Evolutionary conservation across 2,797 vertebrate species (phyloP).

Genomic region (Melanotaenia trifasciata): DNA sequence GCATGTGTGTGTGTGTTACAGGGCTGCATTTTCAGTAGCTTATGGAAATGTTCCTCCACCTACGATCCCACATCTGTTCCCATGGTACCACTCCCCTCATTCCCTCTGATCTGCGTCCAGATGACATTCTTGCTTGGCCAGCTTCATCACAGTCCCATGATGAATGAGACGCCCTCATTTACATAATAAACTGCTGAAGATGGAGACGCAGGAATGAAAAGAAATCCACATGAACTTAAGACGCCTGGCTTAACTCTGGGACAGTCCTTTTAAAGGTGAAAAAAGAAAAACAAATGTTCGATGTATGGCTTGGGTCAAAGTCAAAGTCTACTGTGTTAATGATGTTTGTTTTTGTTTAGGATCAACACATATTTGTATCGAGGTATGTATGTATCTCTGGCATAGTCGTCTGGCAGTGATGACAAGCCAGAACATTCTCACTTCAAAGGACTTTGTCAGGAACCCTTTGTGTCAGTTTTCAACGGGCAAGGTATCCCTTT

Average conservation of each 20-base stretch:
- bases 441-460: background rate
- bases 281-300: background rate
- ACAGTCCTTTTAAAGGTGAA: slow-evolving; percentile 6
- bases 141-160: slow-evolving; percentile 64
- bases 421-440: background rate
- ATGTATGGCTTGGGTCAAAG: background rate
- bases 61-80: slow-evolving; percentile 79
- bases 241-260: slow-evolving; percentile 43
- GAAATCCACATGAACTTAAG: slow-evolving; percentile 44
- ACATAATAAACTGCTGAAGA: slow-evolving; percentile 58
- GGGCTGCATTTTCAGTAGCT: slow-evolving; percentile 40
- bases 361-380: background rate
- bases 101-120: slow-evolving; percentile 85
- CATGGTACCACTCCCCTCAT: slow-evolving; percentile 63
- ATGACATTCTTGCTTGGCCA: slow-evolving; percentile 84
- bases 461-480: background rate
- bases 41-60: slow-evolving; percentile 80
- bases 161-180: slow-evolving; percentile 58
- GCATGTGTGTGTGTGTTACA: slow-evolving; percentile 12
- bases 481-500: too few species aligned
- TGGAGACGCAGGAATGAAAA: slow-evolving; percentile 24
- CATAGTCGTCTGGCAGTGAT: background rate
- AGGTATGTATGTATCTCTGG: background rate
- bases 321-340: background rate
- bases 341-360: background rate